These are phyloP conservation scores for Drosophila monieri DNA, from an alignment of 2,888 invertebrate species.

Conservation along the genomic window DNA sequence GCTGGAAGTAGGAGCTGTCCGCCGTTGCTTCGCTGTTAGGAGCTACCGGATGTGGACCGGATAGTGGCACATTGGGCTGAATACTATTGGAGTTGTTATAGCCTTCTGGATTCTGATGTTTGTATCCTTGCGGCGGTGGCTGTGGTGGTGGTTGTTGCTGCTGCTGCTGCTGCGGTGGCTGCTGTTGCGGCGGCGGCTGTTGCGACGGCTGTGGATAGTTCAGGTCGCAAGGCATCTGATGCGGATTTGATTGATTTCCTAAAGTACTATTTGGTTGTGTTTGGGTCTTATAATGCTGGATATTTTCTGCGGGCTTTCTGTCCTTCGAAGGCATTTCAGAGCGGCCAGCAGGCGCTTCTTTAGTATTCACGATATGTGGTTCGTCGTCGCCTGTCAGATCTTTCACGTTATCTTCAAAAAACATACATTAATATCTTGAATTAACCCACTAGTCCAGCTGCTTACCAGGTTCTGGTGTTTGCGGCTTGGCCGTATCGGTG, in stretches of 20 bases:
- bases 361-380: conserved; percentile 23
- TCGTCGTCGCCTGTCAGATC: conserved; percentile 40
- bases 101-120: conserved; percentile 60
- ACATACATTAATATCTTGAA: background rate
- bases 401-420: conserved; percentile 20
- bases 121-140: conserved; percentile 57
- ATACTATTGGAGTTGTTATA: conserved; percentile 62
- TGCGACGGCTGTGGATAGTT: conserved; percentile 34
- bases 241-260: conserved; percentile 24
- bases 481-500: conserved; percentile 61
- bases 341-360: conserved; percentile 39
- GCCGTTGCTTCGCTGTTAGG: conserved; percentile 47
- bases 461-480: conserved; percentile 59
- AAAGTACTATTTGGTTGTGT: conserved; percentile 24
- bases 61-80: conserved; percentile 54
- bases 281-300: conserved; percentile 29
- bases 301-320: conserved; percentile 26
- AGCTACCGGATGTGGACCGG: conserved; percentile 54
- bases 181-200: conserved; percentile 46
- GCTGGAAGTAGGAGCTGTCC: conserved; percentile 63
- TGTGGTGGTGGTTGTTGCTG: conserved; percentile 36
- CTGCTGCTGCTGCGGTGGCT: conserved; percentile 22
- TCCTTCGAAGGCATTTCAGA: conserved; percentile 27
- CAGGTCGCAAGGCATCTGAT: conserved; percentile 41
- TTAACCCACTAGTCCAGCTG: background rate